Evolutionary conservation across 2,113 vertebrate genomes (phyloP), one percentile per base, ranked within the genome.

Genomic region (Hymenochirus boettgeri): DNA sequence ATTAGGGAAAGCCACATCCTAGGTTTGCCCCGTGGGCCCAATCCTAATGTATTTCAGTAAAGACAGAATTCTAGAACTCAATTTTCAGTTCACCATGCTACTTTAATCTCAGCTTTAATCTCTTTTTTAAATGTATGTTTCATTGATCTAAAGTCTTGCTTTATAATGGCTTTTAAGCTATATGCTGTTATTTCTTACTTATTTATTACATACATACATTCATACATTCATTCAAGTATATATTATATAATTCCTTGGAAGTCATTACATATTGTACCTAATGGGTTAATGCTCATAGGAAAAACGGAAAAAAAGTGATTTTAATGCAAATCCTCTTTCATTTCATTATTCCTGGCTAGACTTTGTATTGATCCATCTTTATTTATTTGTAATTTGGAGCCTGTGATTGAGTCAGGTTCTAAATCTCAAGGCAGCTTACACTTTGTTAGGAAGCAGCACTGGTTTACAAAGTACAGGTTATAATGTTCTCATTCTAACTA

Each of bases 381-480:
- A 82, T 89, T 88, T 89, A 84, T 88, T 89, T 84, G 84, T 86
- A 86, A 88, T 90, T 84, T 84, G 79, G 77, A 85, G 79, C 80
- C 79, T 70, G 76, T 86, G 86, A 89, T 85, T 85, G 82, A 88
- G 76, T 70, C 73, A 75, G 83, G 70, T 72, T 84, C 73, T 85
- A 85, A 88, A 83, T 86, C 77, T 79, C 79, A 74, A 75, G 76
- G 82, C 74, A 71, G 77, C 73, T 84, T 82, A 86, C 81, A 85
- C 0, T 59, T 47, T 83, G 83, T 82, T 83, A 83, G 84, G 81
- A 81, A 83, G 74, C 74, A 76, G 47, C 67, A 78, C 57, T 76
- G 67, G 74, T 82, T 73, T 1, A 0, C 71, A 73, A 78, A 83
- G 71, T 70, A 72, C 71, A 78, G 72, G 65, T 62, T 64, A 75